These are phyloP conservation scores for Habroteleia sp. DNA, from an alignment of 2,888 invertebrate genomes.

Conservation along the genomic window DNA sequence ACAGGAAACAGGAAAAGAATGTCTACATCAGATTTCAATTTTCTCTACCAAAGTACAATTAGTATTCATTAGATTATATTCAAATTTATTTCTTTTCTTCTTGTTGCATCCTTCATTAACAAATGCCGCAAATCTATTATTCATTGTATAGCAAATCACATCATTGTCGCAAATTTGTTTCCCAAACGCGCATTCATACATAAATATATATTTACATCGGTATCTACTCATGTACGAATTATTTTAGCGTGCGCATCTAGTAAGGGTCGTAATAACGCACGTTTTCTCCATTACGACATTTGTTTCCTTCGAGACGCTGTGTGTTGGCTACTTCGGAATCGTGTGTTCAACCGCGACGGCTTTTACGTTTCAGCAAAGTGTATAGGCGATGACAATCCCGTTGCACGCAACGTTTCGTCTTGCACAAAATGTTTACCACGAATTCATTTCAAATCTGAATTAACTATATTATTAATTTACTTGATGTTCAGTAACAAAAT, in stretches of 20 bases:
- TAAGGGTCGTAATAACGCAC: conserved; percentile 56
- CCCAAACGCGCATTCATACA: no score
- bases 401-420: neutral
- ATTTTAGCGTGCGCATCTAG: conserved; percentile 26
- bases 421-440: conserved; percentile 5
- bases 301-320: conserved; percentile 54
- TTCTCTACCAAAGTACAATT: no score
- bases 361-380: neutral
- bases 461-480: no score
- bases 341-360: conserved; percentile 11
- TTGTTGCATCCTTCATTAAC: no score
- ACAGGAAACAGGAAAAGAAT: no score
- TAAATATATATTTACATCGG: conserved; percentile 8
- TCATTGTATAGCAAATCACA: neutral
- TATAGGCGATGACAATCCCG: neutral
- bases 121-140: neutral
- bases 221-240: conserved; percentile 13
- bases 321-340: conserved; percentile 34
- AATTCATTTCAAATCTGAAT: no score
- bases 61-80: no score
- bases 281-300: conserved; percentile 66
- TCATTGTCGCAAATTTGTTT: neutral
- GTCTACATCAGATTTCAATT: no score
- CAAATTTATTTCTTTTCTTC: no score
- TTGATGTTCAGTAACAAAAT: no score